Percentiles rank a stretch among this genome's conserved stretches.
phyloP scores from a whole-genome alignment of 2,797 vertebrate species.

The Craterocephalus amniculus region DNA sequence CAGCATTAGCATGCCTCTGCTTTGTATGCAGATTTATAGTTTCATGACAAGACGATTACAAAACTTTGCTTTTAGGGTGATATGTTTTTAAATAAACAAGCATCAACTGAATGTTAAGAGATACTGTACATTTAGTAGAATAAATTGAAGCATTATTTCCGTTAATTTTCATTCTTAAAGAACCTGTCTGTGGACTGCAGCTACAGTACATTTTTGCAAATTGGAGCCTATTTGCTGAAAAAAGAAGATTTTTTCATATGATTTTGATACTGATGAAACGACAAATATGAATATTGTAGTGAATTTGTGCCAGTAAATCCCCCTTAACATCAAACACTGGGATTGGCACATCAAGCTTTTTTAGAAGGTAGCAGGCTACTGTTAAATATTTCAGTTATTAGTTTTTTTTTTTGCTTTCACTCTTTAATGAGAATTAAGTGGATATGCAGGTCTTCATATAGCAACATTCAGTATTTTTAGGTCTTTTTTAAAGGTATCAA shows the following conservation, averaged over 20 bases:
- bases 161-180: neutral
- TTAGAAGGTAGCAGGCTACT: neutral
- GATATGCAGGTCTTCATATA: neutral
- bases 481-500: neutral
- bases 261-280: neutral
- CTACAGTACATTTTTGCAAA: neutral
- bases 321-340: neutral
- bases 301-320: neutral
- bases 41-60: too few relatives aligned
- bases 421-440: neutral
- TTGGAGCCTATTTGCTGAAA: neutral
- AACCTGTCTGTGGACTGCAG: too few relatives aligned
- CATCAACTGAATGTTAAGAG: too few relatives aligned
- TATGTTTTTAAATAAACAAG: too few relatives aligned
- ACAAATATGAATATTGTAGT: neutral
- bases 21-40: too few relatives aligned
- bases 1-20: too few relatives aligned
- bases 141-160: too few relatives aligned
- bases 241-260: neutral
- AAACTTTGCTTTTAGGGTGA: too few relatives aligned
- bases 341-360: neutral
- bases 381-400: neutral
- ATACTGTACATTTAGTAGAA: too few relatives aligned
- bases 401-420: neutral
- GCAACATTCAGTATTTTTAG: neutral